Base-by-base conservation (phyloP, 2,888 invertebrate genomes). In the Acrocyrtus sp. region DNA sequence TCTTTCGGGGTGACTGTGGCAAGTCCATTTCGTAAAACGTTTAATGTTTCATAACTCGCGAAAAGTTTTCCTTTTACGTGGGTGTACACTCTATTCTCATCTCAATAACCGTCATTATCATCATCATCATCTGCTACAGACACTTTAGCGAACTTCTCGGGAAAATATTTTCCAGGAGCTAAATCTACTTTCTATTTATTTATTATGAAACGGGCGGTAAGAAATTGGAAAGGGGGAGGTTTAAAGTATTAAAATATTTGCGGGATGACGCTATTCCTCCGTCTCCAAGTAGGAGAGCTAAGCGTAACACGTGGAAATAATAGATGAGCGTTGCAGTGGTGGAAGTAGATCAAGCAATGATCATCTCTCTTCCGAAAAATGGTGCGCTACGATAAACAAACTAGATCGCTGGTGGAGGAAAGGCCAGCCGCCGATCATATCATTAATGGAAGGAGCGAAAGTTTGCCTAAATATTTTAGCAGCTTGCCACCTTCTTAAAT, bases 291-390 rank as follows among this genome's bases (percentile, higher is more conserved):
- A n/a, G 10, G 26, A n/a, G 34, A 68, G n/a, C n/a, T n/a, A 61
- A 62, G 69, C 62, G 62, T 69, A 62, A 56, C 69, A 69, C 48
- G 61, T 62, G 48, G 61, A 54, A 69, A 69, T 69, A 69, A 69
- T 69, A 50, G 56, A 69, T 69, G 69, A 69, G 69, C 62, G 56
- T 61, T 61, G 69, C 69, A 65, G 65, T 39, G 47, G 27, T 17
- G 50, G 41, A 10, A 34, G 21, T 34, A 34, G 34, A 34, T 34
- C 34, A 34, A 34, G 34, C 34, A 34, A 34, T 34, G 34, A 34
- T 12, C 34, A 34, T 34, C 34, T 8, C 34, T 12, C 5, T 34
- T 34, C 6, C 19, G 6, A 39, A 24, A 21, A 58, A 26, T 21
- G 39, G n/a, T 3, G 48, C 21, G 48, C 48, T n/a, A n/a, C n/a